Conservation (phyloP, 1,140 invertebrate genomes). For the Mya arenaria region DNA sequence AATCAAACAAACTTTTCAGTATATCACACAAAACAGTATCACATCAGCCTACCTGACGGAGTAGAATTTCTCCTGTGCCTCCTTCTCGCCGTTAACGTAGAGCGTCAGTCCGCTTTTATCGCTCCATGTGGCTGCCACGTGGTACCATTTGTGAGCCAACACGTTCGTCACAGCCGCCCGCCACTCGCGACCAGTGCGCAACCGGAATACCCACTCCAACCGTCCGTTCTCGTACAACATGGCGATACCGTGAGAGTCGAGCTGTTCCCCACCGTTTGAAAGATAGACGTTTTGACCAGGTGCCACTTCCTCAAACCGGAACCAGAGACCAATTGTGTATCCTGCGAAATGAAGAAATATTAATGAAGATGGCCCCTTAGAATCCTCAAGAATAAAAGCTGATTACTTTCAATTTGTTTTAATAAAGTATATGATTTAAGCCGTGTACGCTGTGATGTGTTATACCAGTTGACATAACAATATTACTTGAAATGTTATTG, state of each 20-base stretch:
- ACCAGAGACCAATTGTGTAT: conserved; percentile 78
- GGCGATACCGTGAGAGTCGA: conserved; percentile 76
- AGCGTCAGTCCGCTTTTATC: conserved; percentile 67
- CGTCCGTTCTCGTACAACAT: conserved; percentile 74
- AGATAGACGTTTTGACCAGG: conserved; percentile 73
- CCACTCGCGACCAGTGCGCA: conserved; percentile 73
- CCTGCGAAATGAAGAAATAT: conserved; percentile 64
- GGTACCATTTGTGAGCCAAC: conserved; percentile 76
- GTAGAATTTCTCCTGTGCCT: conserved; percentile 49
- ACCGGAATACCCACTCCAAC: conserved; percentile 73
- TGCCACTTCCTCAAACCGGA: conserved; percentile 69
- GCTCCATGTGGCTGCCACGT: conserved; percentile 76
- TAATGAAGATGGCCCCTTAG: too few species aligned
- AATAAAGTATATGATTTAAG: too few species aligned
- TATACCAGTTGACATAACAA: too few species aligned
- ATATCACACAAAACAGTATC: too few species aligned
- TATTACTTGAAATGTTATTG: too few species aligned
- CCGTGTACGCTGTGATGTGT: too few species aligned
- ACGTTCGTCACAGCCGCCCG: conserved; percentile 64
- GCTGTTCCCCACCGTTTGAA: conserved; percentile 77
- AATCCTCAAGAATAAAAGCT: too few species aligned
- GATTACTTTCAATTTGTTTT: too few species aligned
- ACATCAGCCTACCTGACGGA: conserved; percentile 49
- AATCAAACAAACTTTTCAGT: too few species aligned
- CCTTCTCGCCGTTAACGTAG: conserved; percentile 75